Percentiles rank a stretch among this genome's conserved stretches.
Conservation (phyloP, 2,888 invertebrate genomes). For the Yponomeuta evonymella region DNA sequence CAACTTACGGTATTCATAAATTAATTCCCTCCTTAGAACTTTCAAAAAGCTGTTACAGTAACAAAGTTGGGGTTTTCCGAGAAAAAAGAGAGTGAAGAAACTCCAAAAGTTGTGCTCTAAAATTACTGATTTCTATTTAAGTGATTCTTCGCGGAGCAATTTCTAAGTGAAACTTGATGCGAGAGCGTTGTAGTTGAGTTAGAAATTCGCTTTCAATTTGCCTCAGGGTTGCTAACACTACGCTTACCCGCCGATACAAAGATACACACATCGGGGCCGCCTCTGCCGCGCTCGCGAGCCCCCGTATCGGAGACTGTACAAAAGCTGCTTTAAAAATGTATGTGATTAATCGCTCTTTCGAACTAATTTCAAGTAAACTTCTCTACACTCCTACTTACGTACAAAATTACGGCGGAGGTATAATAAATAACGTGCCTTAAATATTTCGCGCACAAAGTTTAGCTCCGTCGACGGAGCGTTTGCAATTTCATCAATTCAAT, state of each 20-base stretch:
- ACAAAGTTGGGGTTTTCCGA: background rate
- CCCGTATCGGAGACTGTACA: background rate
- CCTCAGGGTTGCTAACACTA: constrained; percentile 6
- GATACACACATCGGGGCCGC: background rate
- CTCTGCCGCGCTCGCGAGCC: background rate
- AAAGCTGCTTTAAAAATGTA: background rate
- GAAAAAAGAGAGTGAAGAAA: background rate
- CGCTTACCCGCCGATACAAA: constrained; percentile 3
- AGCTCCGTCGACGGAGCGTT: too few relatives aligned
- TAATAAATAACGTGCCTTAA: background rate
- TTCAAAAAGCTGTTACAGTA: constrained; percentile 6
- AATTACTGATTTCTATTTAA: background rate
- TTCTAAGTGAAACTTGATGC: constrained; percentile 1
- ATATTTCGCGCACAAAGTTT: background rate
- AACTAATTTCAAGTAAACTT: background rate
- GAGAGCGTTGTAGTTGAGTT: constrained; percentile 6
- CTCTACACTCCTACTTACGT: background rate
- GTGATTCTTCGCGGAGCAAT: background rate
- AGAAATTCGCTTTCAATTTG: constrained; percentile 14
- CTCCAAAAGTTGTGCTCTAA: constrained; percentile 1
- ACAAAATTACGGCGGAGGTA: background rate
- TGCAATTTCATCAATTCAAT: background rate
- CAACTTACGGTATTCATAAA: constrained; percentile 28
- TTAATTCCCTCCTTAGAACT: constrained; percentile 15
- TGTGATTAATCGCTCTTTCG: background rate